A percentile compares a stretch with the other conserved stretches of the same genome.
Conservation (phyloP, 1,140 invertebrate genomes). For the Drosophila guanche region DNA sequence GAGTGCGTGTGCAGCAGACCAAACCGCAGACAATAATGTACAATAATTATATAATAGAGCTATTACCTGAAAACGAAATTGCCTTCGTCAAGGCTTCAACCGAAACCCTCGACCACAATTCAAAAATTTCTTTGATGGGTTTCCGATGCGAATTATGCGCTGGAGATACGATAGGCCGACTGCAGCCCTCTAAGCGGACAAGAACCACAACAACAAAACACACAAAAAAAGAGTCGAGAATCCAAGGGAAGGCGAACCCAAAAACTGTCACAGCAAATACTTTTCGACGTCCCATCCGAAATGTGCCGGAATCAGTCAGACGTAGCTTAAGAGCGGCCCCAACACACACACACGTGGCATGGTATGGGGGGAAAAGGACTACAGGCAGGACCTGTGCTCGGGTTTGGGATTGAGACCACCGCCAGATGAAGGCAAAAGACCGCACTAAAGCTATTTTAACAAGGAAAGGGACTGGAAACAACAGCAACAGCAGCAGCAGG, state of each 20-base stretch:
- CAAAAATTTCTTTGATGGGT: conserved; percentile 57
- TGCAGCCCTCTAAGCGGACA: conserved; percentile 14
- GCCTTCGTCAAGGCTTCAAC: conserved; percentile 55
- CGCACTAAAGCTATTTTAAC: conserved; percentile 76
- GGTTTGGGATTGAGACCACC: too few species aligned
- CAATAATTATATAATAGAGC: conserved; percentile 80
- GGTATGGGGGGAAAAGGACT: conserved; percentile 37
- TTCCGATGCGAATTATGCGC: conserved; percentile 66
- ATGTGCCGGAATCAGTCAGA: conserved; percentile 72
- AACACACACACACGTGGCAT: conserved; percentile 23
- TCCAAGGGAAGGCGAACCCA: conserved; percentile 7
- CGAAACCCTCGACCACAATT: conserved; percentile 45
- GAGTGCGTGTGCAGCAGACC: conserved; percentile 43
- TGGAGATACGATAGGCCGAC: conserved; percentile 14
- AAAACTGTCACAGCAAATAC: conserved; percentile 77
- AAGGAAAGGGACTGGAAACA: conserved; percentile 74
- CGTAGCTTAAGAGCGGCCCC: conserved; percentile 55
- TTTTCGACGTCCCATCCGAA: conserved; percentile 52
- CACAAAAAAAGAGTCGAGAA: conserved; percentile 20
- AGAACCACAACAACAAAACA: conserved; percentile 1
- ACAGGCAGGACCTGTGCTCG: conserved; percentile 25
- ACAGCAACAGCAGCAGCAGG: conserved; percentile 26
- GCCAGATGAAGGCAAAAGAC: conserved; percentile 52
- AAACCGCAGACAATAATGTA: conserved; percentile 67
- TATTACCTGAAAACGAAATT: conserved; percentile 66